Conservation (phyloP, 2,797 vertebrate genomes). For the Ara ararauna region DNA sequence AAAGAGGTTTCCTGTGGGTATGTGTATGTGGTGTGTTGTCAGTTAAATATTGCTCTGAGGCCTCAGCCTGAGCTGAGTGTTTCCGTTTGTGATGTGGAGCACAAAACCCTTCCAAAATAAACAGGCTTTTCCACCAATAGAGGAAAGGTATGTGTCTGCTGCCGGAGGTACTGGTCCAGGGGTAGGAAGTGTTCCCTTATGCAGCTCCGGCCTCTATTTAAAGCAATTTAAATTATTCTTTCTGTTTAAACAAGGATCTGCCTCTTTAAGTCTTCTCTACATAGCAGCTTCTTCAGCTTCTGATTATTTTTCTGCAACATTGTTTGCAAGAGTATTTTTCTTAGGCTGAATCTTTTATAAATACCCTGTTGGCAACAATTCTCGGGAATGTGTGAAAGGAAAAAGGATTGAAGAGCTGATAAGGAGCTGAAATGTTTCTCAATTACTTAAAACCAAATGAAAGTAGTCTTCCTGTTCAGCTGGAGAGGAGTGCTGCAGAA, state of each 20-base stretch:
- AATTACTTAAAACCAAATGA: slow-evolving; percentile 59
- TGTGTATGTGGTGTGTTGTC: slow-evolving; percentile 19
- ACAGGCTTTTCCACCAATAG: neutral
- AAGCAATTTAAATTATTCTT: neutral
- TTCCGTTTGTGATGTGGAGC: slow-evolving; percentile 50
- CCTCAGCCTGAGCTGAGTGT: slow-evolving; percentile 14
- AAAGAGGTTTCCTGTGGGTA: slow-evolving; percentile 67
- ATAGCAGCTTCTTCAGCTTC: neutral
- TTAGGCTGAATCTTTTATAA: neutral
- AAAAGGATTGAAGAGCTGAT: slow-evolving; percentile 37
- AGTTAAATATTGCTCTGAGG: slow-evolving; percentile 18
- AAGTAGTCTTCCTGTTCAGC: slow-evolving; percentile 44
- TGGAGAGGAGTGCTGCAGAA: neutral
- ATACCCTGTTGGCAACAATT: slow-evolving; percentile 12
- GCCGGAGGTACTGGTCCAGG: neutral
- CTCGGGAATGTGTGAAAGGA: slow-evolving; percentile 16
- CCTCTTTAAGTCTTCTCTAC: neutral
- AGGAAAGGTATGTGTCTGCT: slow-evolving; percentile 15
- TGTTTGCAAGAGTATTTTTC: slow-evolving; percentile 9
- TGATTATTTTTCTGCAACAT: neutral
- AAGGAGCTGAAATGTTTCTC: slow-evolving; percentile 62
- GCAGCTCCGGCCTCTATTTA: neutral
- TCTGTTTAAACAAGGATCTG: neutral
- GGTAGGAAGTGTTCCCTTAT: neutral
- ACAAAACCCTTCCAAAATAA: slow-evolving; percentile 55